A percentile compares a stretch with the other conserved stretches of the same genome.
phyloP scores from a whole-genome alignment of 1,140 invertebrate species.

The Scaptomyza graminum region DNA sequence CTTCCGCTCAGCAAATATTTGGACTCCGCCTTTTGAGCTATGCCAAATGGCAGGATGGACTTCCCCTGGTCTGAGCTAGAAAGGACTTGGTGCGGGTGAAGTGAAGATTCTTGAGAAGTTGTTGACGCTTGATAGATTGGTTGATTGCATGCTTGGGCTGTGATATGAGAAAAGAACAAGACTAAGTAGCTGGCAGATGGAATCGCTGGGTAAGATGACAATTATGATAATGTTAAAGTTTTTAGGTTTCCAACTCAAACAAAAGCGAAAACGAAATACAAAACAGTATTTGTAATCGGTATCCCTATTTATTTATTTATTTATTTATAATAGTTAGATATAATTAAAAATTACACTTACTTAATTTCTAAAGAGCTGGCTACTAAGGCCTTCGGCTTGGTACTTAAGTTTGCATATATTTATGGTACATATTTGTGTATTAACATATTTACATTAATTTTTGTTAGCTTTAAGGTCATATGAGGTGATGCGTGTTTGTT shows the following conservation, averaged over 20 bases:
- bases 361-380: too few relatives aligned
- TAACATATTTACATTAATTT: too few relatives aligned
- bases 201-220: slow-evolving; percentile 36
- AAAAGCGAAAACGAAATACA: not conserved
- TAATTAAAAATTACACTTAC: too few relatives aligned
- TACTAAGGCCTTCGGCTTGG: too few relatives aligned
- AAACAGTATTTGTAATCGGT: too few relatives aligned
- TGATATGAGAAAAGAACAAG: slow-evolving; percentile 35
- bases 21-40: slow-evolving; percentile 46
- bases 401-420: too few relatives aligned
- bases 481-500: too few relatives aligned
- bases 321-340: too few relatives aligned
- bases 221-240: slow-evolving; percentile 55
- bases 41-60: slow-evolving; percentile 43
- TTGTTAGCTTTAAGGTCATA: too few relatives aligned
- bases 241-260: slow-evolving; percentile 28
- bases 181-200: slow-evolving; percentile 33
- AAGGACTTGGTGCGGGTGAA: not conserved
- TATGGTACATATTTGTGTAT: too few relatives aligned
- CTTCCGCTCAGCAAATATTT: slow-evolving; percentile 45
- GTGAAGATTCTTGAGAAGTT: slow-evolving; percentile 42
- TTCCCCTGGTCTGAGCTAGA: not conserved
- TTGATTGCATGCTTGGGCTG: slow-evolving; percentile 45
- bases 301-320: too few relatives aligned
- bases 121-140: slow-evolving; percentile 42